Percentiles rank a stretch among this genome's conserved stretches.
Conservation (phyloP, 2,113 vertebrate genomes). For the Elaphurus davidianus region DNA sequence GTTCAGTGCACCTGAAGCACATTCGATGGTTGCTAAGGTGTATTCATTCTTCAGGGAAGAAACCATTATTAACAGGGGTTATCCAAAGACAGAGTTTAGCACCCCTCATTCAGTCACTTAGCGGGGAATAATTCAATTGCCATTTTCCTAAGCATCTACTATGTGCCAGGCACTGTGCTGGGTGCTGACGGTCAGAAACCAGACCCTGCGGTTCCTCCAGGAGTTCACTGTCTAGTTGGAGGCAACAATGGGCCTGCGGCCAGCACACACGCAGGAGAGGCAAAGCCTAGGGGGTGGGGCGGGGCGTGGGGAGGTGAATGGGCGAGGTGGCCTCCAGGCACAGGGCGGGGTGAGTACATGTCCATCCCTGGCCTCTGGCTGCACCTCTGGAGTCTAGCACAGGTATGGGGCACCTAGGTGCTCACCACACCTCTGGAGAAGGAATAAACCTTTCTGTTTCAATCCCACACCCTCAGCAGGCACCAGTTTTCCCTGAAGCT, state of each 20-base stretch:
- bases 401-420: background rate
- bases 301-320: background rate
- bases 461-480: background rate
- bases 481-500: background rate
- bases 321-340: background rate
- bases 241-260: background rate
- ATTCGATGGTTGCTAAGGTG: rapidly evolving
- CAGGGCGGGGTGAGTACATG: background rate
- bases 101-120: background rate
- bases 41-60: background rate
- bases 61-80: background rate
- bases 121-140: background rate
- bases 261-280: rapidly evolving
- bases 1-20: background rate
- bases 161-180: background rate
- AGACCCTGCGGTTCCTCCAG: background rate
- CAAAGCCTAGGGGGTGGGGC: background rate
- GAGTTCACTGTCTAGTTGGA: background rate
- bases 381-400: background rate
- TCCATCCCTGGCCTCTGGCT: background rate
- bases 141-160: background rate
- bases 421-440: background rate
- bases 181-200: background rate
- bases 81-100: background rate
- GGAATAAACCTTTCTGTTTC: background rate